phyloP scores from a whole-genome alignment of 2,113 vertebrate species.

The Agapornis roseicollis region DNA sequence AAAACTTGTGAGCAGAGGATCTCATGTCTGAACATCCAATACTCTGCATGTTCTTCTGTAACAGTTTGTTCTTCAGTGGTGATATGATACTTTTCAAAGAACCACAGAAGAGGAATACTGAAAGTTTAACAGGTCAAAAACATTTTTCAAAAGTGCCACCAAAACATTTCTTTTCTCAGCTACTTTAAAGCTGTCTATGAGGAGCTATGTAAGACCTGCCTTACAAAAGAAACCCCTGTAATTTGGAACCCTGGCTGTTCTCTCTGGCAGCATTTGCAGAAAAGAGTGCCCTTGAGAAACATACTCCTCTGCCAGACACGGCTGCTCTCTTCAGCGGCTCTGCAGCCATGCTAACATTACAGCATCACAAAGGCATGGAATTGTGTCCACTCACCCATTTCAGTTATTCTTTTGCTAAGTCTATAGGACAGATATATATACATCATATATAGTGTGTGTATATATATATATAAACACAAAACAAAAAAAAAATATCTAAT shows the following conservation, averaged over 20 bases:
- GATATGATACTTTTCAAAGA: neutral
- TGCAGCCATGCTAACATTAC: neutral
- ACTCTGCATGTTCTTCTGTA: neutral
- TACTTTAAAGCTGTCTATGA: neutral
- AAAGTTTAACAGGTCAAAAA: neutral
- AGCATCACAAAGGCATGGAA: neutral
- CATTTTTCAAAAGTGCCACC: neutral
- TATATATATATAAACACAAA: neutral
- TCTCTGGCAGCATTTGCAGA: neutral
- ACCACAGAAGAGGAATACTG: neutral
- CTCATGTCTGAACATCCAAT: neutral
- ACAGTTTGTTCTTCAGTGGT: neutral
- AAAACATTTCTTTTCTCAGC: neutral
- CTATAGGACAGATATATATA: neutral
- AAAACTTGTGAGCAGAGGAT: neutral
- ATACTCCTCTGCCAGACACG: neutral
- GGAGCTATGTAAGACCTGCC: neutral
- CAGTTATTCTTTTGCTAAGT: neutral
- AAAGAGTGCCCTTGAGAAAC: neutral
- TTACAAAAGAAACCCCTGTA: neutral
- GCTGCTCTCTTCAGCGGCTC: neutral
- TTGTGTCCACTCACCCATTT: neutral
- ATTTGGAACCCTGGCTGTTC: neutral
- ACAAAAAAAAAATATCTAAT: neutral
- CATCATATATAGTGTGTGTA: neutral